Percentiles rank a stretch among this genome's conserved stretches.
Evolutionary conservation across 2,797 vertebrate genomes (phyloP).

Genomic region (Microtus californicus): DNA sequence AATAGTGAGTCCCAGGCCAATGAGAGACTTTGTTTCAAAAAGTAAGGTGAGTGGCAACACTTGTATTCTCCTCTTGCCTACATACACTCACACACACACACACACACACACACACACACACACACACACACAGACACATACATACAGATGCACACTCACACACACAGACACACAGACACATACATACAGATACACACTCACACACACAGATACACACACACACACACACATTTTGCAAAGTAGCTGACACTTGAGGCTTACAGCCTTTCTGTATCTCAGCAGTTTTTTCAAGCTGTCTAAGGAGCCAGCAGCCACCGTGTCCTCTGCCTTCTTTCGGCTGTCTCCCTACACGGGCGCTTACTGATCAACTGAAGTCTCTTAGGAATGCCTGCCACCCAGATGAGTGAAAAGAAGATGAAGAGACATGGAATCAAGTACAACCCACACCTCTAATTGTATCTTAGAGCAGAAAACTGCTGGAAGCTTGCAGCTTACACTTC

Average conservation of each 20-base stretch:
- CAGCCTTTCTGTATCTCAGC: background rate
- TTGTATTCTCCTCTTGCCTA: background rate
- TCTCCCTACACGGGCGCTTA: background rate
- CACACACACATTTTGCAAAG: background rate
- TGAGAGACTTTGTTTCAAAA: background rate
- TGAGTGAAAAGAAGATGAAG: background rate
- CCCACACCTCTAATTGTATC: background rate
- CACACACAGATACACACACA: fast-evolving
- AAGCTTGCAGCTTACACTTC: background rate
- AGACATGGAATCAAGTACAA: background rate
- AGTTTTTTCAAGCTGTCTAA: background rate
- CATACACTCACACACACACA: background rate
- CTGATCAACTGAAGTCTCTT: background rate
- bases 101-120: too few species aligned
- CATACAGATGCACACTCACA: too few species aligned
- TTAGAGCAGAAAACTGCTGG: background rate
- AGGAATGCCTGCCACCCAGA: background rate
- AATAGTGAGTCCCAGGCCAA: background rate
- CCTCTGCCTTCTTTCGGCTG: background rate
- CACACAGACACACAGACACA: too few species aligned
- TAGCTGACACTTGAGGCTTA: background rate
- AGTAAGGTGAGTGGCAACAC: background rate
- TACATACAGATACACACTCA: too few species aligned
- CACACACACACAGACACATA: too few species aligned
- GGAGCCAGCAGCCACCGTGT: background rate